phyloP scores from a whole-genome alignment of 2,888 invertebrate species.

The Leptinotarsa tumamoca region DNA sequence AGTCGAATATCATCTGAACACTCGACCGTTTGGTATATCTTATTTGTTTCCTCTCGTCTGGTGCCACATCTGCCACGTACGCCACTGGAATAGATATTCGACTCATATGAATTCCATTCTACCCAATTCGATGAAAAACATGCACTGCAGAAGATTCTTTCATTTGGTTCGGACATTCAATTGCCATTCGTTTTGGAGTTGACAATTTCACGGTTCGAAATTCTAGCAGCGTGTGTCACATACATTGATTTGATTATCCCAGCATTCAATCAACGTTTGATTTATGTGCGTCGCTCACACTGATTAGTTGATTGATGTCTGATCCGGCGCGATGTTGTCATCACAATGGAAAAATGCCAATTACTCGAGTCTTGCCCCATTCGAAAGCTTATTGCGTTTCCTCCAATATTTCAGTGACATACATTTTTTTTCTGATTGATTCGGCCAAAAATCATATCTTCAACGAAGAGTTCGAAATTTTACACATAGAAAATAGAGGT shows the following conservation, averaged over 20 bases:
- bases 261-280: slow-evolving; percentile 15
- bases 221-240: background rate
- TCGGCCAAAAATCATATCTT: too few relatives aligned
- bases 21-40: too few relatives aligned
- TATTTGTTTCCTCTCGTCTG: too few relatives aligned
- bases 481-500: too few relatives aligned
- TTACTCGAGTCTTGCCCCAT: too few relatives aligned
- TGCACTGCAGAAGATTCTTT: background rate
- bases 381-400: background rate
- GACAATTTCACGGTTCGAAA: slow-evolving; percentile 13
- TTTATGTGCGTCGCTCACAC: slow-evolving; percentile 1
- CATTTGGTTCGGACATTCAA: background rate
- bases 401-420: background rate
- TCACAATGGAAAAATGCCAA: background rate
- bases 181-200: slow-evolving; percentile 7
- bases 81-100: background rate
- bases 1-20: too few relatives aligned
- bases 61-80: background rate
- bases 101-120: background rate
- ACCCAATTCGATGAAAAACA: background rate
- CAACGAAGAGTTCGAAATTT: too few relatives aligned
- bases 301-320: slow-evolving; percentile 10
- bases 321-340: background rate
- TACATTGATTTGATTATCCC: slow-evolving; percentile 1
- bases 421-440: too few relatives aligned